Base-by-base conservation (phyloP, 1,140 invertebrate genomes). In the Zaprionus camerounensis region DNA sequence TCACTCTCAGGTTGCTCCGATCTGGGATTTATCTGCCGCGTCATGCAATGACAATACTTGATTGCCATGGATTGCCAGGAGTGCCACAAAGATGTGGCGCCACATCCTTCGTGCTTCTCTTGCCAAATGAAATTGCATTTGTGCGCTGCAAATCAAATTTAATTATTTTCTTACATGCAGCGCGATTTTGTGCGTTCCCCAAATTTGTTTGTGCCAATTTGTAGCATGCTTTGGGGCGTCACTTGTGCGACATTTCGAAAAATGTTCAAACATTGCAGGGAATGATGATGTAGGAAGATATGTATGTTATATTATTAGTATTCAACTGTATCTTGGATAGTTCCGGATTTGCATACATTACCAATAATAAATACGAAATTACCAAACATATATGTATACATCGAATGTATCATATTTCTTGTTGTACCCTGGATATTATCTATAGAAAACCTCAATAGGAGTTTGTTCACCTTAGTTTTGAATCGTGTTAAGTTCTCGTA, bases 21-120 rank as follows among this genome's bases (percentile, higher is more conserved):
- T 17, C 51, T 67, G 13, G n/a, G 12, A 31, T 7, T 28, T 65
- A 80, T 80, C 46, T 73, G 78, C 64, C 57, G 53, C 76, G 83
- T 91, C 87, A 91, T 91, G 83, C 76, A 64, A 91, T 91, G 87
- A 91, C 87, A 91, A 76, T 80, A 78, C 81, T 90, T 84, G 79
- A 91, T 90, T 90, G 59, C 76, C 55, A 71, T 68, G 65, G 85
- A 76, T 85, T 81, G 85, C 53, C 64, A 81, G 17, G 58, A 58
- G 26, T 28, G 31, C 20, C 51, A 55, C 24, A 53, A 7, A 2
- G 28, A 31, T 31, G 68, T 26, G 17, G 17, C 55, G 58, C 17
- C 17, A 9, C 51, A 28, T 63, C 72, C 20, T 53, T 53, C 36
- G 38, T 3, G 31, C 31, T 34, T 9, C 31, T 0, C 1, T 36